Evolutionary conservation across 1,140 invertebrate species (phyloP), one percentile per base, ranked within the genome.

Genomic region (Gonatopus flavifemur): DNA sequence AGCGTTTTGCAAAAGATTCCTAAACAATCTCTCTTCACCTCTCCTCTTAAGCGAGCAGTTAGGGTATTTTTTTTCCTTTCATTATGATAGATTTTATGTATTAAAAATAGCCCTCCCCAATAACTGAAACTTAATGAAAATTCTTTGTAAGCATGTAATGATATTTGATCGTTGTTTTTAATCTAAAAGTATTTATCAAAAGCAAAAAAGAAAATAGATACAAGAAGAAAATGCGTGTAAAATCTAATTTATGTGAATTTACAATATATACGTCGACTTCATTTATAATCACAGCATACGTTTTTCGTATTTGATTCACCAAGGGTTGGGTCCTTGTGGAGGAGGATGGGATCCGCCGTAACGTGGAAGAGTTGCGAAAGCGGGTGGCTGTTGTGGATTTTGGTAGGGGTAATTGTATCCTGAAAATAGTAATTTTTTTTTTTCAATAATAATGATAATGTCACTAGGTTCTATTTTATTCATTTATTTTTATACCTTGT

Each of bases 401-500:
- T 70, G 69, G 32, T 64, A 69, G 4, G 62, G 68, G 61, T 81
- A 80, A 53, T 78, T 81, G 47, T 51, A 61, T 62, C 54, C 61
- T 76, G 32, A 18, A 58, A 46, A 39, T 16, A 3, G 31, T 25
- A 3, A 37, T 36, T 15, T 35, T 7, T 35, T 31, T 42, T 24
- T 49, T 16, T 30, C 8, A 25, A 37, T 20, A 42, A 35, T 36
- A 35, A 49, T 25, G 44, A 21, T 31, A 21, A 33, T 48, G n/a
- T n/a, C n/a, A n/a, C n/a, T n/a, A n/a, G n/a, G n/a, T n/a, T n/a
- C n/a, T n/a, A n/a, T n/a, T n/a, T n/a, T n/a, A n/a, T n/a, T n/a
- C n/a, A 31, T 40, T 44, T n/a, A n/a, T n/a, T n/a, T n/a, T n/a
- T n/a, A n/a, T 64, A 75, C 66, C 80, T 76, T 73, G 84, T 62